Percentiles rank a stretch among this genome's conserved stretches.
Conservation (phyloP, 2,888 invertebrate species). For the Drosophila meridionalis region DNA sequence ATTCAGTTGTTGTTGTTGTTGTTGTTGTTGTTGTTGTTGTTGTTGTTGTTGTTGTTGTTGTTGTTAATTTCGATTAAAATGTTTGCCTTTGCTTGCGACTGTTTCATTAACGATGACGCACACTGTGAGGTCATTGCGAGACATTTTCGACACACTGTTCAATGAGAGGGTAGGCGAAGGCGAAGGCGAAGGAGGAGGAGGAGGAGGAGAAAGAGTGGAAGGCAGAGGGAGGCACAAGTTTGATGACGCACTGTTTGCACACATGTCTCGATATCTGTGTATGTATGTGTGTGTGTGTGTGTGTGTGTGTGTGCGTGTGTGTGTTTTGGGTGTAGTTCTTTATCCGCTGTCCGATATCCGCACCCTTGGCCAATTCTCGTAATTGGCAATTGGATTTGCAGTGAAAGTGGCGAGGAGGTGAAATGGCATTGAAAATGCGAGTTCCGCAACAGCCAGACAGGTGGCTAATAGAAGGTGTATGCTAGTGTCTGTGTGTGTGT, state of each 20-base stretch:
- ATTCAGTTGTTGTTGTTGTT: neutral
- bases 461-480: slow-evolving; percentile 27
- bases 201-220: neutral
- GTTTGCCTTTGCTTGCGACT: slow-evolving; percentile 22
- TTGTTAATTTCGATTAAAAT: slow-evolving; percentile 10
- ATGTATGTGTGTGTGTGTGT: slow-evolving; percentile 5
- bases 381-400: slow-evolving; percentile 67
- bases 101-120: slow-evolving; percentile 73
- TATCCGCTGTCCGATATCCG: slow-evolving; percentile 36
- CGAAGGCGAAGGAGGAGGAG: neutral
- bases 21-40: neutral
- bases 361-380: slow-evolving; percentile 55
- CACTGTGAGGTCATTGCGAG: slow-evolving; percentile 69
- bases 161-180: neutral
- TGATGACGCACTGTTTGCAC: slow-evolving; percentile 66
- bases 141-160: slow-evolving; percentile 28
- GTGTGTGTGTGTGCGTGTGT: slow-evolving; percentile 5
- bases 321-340: slow-evolving; percentile 19
- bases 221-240: slow-evolving; percentile 37
- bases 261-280: slow-evolving; percentile 1
- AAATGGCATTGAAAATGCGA: slow-evolving; percentile 62
- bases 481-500: neutral
- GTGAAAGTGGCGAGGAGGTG: slow-evolving; percentile 32
- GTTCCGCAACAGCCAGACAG: slow-evolving; percentile 41
- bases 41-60: neutral